Base-by-base conservation (phyloP, 2,113 vertebrate genomes). In the Bubo blakistoni region DNA sequence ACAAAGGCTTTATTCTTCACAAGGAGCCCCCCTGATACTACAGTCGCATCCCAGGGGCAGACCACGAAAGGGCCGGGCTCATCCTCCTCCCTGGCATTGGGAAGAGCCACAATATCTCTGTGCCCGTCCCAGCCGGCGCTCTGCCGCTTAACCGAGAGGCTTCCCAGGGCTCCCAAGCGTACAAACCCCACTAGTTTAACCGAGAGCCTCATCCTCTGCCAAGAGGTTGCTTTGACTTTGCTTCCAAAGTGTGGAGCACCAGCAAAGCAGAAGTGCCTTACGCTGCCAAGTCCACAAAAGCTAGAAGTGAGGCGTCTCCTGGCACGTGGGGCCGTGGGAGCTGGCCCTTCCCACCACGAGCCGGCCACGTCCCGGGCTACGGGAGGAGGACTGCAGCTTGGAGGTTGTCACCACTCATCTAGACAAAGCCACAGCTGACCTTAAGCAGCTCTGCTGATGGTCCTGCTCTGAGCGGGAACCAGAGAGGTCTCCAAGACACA, bases 311-410 rank as follows among this genome's bases (percentile, higher is more conserved):
- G n/a, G 34, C 10, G 7, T 9, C 21, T 25, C 58, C 34, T 24
- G 17, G 77, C 30, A 54, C 0, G 0, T 62, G 58, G 25, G 38
- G 26, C 21, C 16, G 44, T 2, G 1, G 7, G 29, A 7, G 6
- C 49, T 62, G 40, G 36, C 18, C 16, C 19, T 27, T 61, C 49
- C 62, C 71, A 44, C 29, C 51, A 20, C 26, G 9, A 40, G 49
- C 42, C 54, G 29, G 18, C 46, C 0, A 1, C 54, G 21, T 15
- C 24, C 44, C n/a, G 44, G 49, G 46, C 40, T 59, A 18, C 15
- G 22, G 62, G 40, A 58, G 29, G 47, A 69, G 58, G 58, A 58
- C 26, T 3, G 5, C n/a, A n/a, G 63, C 54, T 16, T 25, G 40
- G 44, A 59, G 49, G 8, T 7, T 70, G 29, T 65, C 83, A 70